These are phyloP conservation scores for Venturia canescens DNA, from an alignment of 1,140 invertebrate species.

Conservation along the genomic window DNA sequence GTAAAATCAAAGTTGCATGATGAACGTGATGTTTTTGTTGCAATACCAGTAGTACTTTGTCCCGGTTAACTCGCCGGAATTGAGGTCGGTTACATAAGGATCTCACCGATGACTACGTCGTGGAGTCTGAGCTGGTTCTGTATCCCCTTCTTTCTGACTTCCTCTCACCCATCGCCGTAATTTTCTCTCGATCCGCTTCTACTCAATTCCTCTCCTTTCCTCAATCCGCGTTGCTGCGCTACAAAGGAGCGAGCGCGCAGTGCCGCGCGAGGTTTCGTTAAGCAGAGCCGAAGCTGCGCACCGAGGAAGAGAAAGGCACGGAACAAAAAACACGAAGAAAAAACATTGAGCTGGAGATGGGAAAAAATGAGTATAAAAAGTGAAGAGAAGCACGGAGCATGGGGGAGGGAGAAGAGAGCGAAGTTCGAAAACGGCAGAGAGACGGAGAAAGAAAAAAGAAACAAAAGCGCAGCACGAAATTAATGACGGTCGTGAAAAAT, in stretches of 20 bases:
- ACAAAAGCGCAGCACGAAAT: conserved; percentile 51
- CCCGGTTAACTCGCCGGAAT: conserved; percentile 68
- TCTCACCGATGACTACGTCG: conserved; percentile 15
- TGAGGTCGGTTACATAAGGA: conserved; percentile 76
- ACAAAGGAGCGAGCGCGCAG: no score
- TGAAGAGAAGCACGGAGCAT: conserved; percentile 48
- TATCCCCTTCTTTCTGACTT: conserved; percentile 62
- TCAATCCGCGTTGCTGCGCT: neutral
- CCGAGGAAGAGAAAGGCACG: conserved; percentile 45
- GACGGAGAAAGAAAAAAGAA: conserved; percentile 54
- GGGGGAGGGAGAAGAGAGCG: conserved; percentile 9
- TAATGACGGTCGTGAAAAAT: conserved; percentile 51
- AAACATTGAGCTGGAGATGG: conserved; percentile 34
- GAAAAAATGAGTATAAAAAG: conserved; percentile 11
- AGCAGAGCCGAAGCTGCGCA: neutral
- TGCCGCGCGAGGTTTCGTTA: neutral
- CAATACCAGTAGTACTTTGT: conserved; percentile 67
- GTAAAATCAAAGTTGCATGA: neutral
- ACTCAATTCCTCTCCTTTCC: neutral
- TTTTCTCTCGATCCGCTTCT: conserved; percentile 15
- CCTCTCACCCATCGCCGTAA: conserved; percentile 51
- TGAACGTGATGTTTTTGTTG: conserved; percentile 51
- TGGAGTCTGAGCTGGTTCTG: conserved; percentile 16
- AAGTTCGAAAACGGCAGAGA: neutral
- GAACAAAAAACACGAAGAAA: neutral